Evolutionary conservation across 2,888 invertebrate species (phyloP).

Genomic region (Drosophila basisetae): DNA sequence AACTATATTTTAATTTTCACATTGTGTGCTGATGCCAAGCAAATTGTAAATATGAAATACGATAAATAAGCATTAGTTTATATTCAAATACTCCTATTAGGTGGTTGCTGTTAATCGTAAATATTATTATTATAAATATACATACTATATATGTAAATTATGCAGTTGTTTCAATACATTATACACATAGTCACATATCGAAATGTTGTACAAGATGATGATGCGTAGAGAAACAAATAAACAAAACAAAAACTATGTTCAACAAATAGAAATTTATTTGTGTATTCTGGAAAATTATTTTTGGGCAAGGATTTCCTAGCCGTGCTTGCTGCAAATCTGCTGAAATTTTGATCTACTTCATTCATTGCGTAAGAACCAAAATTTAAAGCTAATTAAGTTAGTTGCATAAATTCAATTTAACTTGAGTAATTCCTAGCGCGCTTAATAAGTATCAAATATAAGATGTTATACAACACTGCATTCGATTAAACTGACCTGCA

Average conservation of each 20-base stretch:
- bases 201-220: slow-evolving; percentile 48
- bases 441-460: not conserved
- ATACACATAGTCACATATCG: slow-evolving; percentile 64
- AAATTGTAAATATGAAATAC: slow-evolving; percentile 48
- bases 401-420: not conserved
- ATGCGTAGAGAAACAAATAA: slow-evolving; percentile 53
- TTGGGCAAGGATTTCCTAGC: not conserved
- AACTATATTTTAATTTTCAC: slow-evolving; percentile 21
- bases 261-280: slow-evolving; percentile 12
- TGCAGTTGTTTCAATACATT: slow-evolving; percentile 61
- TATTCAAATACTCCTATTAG: slow-evolving; percentile 69
- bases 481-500: fast-evolving
- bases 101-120: slow-evolving; percentile 73
- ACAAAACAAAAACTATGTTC: slow-evolving; percentile 26
- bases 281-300: not conserved
- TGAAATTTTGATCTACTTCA: not conserved
- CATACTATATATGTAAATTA: slow-evolving; percentile 44
- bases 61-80: slow-evolving; percentile 32
- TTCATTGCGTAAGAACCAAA: not conserved
- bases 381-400: too few relatives aligned
- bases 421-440: not conserved
- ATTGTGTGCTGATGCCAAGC: slow-evolving; percentile 42
- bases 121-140: slow-evolving; percentile 33
- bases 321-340: not conserved
- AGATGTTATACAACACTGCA: slow-evolving; percentile 18